phyloP scores from a whole-genome alignment of 2,888 invertebrate genomes.

The Athalia rosae region DNA sequence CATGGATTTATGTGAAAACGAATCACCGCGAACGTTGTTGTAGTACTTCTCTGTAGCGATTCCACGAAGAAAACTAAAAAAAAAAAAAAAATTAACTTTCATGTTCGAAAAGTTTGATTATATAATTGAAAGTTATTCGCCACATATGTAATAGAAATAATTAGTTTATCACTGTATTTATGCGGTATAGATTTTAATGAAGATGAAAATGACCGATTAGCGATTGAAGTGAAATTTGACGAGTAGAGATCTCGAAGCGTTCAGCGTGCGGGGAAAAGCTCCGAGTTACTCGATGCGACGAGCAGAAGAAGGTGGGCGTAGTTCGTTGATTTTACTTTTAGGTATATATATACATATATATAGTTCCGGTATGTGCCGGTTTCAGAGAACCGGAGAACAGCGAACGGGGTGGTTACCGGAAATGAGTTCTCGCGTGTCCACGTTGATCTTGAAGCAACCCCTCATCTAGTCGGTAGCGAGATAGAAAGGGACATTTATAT shows the following conservation, averaged over 20 bases:
- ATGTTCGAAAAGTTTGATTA: too few species aligned
- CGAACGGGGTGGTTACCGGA: slow-evolving; percentile 56
- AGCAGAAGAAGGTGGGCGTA: slow-evolving; percentile 7
- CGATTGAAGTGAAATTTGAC: too few species aligned
- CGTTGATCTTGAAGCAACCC: slow-evolving; percentile 46
- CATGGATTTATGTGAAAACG: background rate
- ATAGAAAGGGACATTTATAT: background rate
- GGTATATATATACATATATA: background rate
- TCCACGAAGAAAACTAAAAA: background rate
- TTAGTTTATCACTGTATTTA: too few species aligned
- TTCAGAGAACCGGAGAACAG: slow-evolving; percentile 35
- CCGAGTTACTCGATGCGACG: too few species aligned
- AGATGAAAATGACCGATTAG: too few species aligned
- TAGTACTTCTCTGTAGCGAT: background rate
- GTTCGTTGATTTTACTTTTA: background rate
- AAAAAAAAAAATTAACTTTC: background rate
- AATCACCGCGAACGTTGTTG: background rate
- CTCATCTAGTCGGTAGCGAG: background rate
- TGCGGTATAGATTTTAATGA: too few species aligned
- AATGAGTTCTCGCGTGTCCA: slow-evolving; percentile 69
- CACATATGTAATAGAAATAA: too few species aligned
- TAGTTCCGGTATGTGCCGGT: slow-evolving; percentile 37
- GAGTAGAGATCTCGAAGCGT: too few species aligned
- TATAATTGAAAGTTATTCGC: too few species aligned
- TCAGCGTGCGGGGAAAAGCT: too few species aligned